phyloP scores from a whole-genome alignment of 2,113 vertebrate species.

The Grammomys surdaster region DNA sequence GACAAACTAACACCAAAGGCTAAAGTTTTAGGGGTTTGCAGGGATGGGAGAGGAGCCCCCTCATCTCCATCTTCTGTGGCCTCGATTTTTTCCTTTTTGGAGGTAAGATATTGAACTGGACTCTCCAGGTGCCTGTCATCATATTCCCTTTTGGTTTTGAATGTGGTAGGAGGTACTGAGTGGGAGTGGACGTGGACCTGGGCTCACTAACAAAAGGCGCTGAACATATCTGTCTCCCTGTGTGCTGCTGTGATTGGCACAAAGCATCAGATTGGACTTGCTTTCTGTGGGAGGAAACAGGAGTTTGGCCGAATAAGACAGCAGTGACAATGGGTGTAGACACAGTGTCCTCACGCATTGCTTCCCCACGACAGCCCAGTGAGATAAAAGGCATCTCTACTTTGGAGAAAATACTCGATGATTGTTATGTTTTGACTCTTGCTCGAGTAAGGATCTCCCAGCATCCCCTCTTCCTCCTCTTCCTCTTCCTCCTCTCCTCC shows the following conservation, averaged over 20 bases:
- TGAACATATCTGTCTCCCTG: neutral
- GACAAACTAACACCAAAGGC: neutral
- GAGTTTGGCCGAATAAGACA: neutral
- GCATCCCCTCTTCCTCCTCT: neutral
- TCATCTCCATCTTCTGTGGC: neutral
- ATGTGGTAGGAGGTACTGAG: neutral
- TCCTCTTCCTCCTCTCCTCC: too few relatives aligned
- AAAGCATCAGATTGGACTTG: neutral
- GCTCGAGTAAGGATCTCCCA: neutral
- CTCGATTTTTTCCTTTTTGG: neutral
- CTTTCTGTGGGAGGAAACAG: neutral
- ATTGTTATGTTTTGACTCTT: neutral
- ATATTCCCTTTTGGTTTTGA: neutral
- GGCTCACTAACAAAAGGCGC: neutral
- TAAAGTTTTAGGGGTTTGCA: neutral
- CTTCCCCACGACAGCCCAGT: neutral
- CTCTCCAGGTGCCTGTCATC: neutral
- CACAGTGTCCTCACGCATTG: neutral
- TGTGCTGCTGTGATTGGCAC: neutral
- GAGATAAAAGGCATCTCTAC: neutral
- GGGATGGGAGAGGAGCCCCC: neutral
- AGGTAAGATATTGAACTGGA: neutral
- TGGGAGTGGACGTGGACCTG: neutral
- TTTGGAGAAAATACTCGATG: neutral
- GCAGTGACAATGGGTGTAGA: rapidly evolving